phyloP scores from a whole-genome alignment of 1,140 invertebrate genomes.

The Aphelinus certus region DNA sequence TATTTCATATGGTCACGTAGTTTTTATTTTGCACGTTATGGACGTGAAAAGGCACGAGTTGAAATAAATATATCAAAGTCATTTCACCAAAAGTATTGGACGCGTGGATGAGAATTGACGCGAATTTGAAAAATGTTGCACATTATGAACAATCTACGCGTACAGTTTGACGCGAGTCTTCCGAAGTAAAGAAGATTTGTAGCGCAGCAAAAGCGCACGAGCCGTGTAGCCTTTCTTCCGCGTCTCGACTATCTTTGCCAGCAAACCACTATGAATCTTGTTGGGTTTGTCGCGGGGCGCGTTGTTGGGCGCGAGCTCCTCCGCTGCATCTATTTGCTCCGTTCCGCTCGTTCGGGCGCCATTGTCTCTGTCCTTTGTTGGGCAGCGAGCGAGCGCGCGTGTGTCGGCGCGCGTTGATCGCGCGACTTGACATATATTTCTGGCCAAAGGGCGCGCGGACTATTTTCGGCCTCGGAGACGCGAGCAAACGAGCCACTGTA shows the following conservation, averaged over 20 bases:
- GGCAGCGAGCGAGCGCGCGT: not conserved
- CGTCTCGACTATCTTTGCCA: not conserved
- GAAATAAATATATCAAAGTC: too few species aligned
- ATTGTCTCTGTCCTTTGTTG: not conserved
- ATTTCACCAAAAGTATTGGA: too few species aligned
- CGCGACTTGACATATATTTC: constrained; percentile 58
- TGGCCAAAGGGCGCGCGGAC: constrained; percentile 45
- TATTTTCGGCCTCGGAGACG: constrained; percentile 51
- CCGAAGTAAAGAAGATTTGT: not conserved
- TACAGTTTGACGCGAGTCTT: too few species aligned
- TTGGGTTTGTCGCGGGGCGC: too few species aligned
- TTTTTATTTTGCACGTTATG: too few species aligned
- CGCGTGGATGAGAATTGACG: too few species aligned
- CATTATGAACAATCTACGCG: too few species aligned
- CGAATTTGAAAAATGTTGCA: too few species aligned
- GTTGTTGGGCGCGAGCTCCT: too few species aligned
- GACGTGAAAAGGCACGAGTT: too few species aligned
- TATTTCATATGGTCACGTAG: too few species aligned
- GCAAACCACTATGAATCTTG: too few species aligned
- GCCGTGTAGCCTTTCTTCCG: not conserved
- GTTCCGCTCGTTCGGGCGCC: not conserved
- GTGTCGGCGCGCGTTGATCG: constrained; percentile 44
- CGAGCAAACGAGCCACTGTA: constrained; percentile 18
- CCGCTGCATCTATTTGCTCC: not conserved
- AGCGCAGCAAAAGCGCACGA: not conserved